phyloP scores from a whole-genome alignment of 64 coral and sea anemone species.

The Cladopsammia gracilis region DNA sequence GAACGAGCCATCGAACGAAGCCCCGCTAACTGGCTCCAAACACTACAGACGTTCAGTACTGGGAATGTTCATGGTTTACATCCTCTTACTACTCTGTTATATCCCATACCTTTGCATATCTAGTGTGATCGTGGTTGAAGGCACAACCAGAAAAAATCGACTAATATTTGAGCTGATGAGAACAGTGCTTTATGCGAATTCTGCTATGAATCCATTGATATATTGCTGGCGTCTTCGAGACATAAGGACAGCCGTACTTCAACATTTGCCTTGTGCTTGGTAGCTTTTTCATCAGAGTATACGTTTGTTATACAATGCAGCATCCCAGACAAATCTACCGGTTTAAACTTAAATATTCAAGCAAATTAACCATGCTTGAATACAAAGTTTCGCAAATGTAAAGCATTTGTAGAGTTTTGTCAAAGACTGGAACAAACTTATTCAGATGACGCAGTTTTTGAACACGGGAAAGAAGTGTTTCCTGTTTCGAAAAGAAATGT shows the following conservation, averaged over 20 bases:
- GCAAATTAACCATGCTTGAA: too few relatives aligned
- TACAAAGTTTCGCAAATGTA: too few relatives aligned
- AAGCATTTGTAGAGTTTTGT: too few relatives aligned
- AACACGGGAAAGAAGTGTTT: too few relatives aligned
- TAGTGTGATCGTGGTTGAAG: neutral
- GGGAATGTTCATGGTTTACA: conserved; percentile 34
- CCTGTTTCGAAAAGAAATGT: too few relatives aligned
- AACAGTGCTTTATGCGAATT: conserved; percentile 7
- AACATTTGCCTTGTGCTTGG: neutral
- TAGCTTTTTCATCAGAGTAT: too few relatives aligned
- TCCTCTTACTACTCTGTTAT: neutral
- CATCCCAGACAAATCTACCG: too few relatives aligned
- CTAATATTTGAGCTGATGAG: conserved; percentile 5
- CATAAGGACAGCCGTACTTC: neutral
- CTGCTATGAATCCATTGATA: conserved; percentile 18
- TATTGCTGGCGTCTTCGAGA: conserved; percentile 35
- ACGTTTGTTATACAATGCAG: too few relatives aligned
- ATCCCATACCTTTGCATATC: neutral
- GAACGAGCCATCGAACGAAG: neutral
- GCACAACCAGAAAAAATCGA: neutral
- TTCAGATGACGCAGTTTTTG: too few relatives aligned
- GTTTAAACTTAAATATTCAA: too few relatives aligned
- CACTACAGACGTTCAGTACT: neutral
- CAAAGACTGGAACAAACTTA: too few relatives aligned
- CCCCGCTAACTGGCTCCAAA: neutral